These are phyloP conservation scores for Myopa testacea DNA, from an alignment of 2,888 invertebrate species.

Conservation along the genomic window DNA sequence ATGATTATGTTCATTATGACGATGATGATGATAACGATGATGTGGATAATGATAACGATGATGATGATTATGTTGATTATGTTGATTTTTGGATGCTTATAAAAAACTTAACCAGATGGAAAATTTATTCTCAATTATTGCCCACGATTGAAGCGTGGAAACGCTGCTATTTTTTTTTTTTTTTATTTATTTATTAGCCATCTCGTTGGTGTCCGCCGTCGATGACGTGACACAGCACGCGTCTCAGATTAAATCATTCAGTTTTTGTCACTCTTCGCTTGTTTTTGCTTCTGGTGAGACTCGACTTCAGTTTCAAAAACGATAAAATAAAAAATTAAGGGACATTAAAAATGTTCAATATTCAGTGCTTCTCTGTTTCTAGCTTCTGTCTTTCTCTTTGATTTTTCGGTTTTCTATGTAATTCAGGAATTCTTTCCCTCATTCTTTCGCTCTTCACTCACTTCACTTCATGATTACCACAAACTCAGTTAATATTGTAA, in stretches of 20 bases:
- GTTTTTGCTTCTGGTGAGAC: neutral
- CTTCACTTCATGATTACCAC: neutral
- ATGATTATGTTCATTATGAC: too few species aligned
- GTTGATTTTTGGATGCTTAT: neutral
- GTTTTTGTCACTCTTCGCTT: neutral
- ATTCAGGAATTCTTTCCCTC: neutral
- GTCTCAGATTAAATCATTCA: conserved; percentile 15
- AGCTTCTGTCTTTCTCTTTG: too few species aligned
- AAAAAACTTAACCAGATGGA: neutral
- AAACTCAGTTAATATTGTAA: conserved; percentile 13
- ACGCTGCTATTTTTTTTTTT: neutral
- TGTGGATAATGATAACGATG: too few species aligned
- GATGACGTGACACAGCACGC: conserved; percentile 3
- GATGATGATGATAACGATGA: too few species aligned
- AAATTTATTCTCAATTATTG: conserved; percentile 14
- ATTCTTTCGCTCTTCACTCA: neutral
- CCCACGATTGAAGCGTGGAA: neutral
- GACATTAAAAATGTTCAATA: too few species aligned
- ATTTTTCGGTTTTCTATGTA: too few species aligned
- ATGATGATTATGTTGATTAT: neutral
- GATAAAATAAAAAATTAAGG: too few species aligned
- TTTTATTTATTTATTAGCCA: conserved; percentile 1
- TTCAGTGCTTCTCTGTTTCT: too few species aligned
- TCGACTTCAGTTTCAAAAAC: neutral
- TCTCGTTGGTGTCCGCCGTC: neutral